phyloP scores from a whole-genome alignment of 2,113 vertebrate genomes.

The Sclerurus mexicanus region DNA sequence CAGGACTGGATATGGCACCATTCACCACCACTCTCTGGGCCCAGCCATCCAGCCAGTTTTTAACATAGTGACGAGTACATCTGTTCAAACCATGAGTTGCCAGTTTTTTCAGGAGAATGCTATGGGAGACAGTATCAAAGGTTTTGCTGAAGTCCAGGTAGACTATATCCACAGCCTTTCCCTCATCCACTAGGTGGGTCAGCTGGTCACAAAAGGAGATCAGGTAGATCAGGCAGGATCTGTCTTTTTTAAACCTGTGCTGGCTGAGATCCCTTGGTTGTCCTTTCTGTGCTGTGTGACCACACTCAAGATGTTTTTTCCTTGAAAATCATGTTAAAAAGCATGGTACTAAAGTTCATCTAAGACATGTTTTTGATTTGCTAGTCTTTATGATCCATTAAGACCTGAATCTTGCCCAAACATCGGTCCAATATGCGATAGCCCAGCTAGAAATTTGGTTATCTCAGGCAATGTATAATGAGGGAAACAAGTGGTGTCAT shows the following conservation, averaged over 20 bases:
- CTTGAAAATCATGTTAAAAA: neutral
- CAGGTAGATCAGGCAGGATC: neutral
- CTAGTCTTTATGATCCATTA: neutral
- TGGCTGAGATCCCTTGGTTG: neutral
- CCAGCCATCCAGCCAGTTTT: neutral
- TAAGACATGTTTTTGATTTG: neutral
- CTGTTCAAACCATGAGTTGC: neutral
- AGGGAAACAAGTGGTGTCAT: accelerated
- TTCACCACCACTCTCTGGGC: neutral
- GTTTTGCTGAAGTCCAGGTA: neutral
- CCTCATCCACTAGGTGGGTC: neutral
- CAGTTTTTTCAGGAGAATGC: neutral
- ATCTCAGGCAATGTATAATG: accelerated
- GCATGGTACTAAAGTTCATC: accelerated
- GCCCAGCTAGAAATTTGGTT: neutral
- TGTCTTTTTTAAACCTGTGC: neutral
- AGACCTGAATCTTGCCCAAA: neutral
- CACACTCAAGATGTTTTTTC: neutral
- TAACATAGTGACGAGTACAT: neutral
- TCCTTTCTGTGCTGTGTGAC: neutral
- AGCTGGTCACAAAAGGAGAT: neutral
- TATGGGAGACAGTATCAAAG: neutral
- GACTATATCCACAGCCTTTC: neutral
- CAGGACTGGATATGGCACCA: neutral
- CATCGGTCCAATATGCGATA: neutral